phyloP scores from a whole-genome alignment of 2,797 vertebrate genomes.

The Coendou prehensilis region DNA sequence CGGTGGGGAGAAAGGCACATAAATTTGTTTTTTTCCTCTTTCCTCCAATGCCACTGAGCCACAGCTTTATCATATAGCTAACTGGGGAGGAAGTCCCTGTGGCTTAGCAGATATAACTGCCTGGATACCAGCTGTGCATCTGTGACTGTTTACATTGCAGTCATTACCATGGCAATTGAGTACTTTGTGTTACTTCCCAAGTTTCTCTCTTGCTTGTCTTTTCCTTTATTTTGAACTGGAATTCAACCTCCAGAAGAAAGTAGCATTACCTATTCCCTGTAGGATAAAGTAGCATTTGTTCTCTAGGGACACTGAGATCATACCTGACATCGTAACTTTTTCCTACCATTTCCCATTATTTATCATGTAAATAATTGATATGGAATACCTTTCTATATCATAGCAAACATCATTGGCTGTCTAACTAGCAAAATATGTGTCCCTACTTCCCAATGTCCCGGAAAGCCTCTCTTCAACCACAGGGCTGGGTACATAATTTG shows the following conservation, averaged over 20 bases:
- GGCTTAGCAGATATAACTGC: not conserved
- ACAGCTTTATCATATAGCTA: not conserved
- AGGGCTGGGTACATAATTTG: not conserved
- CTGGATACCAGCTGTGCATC: not conserved
- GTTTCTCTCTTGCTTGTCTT: not conserved
- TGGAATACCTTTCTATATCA: not conserved
- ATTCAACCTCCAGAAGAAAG: not conserved
- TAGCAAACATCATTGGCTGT: not conserved
- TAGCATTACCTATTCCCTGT: not conserved
- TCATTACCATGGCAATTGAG: not conserved
- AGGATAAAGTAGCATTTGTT: not conserved
- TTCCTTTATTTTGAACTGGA: not conserved
- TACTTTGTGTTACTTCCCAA: not conserved
- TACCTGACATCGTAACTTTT: not conserved
- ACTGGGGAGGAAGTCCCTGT: not conserved
- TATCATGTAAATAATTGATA: not conserved
- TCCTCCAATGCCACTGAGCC: fast-evolving
- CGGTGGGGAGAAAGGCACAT: not conserved
- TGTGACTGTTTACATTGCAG: not conserved
- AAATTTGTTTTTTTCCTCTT: not conserved
- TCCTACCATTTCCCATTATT: not conserved
- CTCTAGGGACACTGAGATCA: not conserved
- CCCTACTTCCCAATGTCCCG: not conserved
- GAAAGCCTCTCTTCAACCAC: not conserved
- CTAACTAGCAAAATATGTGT: not conserved